Evolutionary conservation across 2,888 invertebrate genomes (phyloP), one percentile per base, ranked within the genome.

Genomic region (Tachystola acroxantha): DNA sequence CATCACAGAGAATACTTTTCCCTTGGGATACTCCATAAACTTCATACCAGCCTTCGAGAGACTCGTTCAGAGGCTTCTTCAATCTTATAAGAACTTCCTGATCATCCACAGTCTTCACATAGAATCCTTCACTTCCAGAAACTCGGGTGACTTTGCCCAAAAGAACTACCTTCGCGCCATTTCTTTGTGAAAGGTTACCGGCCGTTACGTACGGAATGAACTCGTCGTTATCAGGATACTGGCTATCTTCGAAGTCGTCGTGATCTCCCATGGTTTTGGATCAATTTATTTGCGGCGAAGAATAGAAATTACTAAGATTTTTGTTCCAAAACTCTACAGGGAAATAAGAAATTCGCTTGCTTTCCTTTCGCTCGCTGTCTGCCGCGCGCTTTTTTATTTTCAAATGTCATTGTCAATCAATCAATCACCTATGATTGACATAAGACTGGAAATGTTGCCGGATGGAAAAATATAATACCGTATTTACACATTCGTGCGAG

Each of bases 131-230:
- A 45, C 67, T 78, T 0, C 77, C 74, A 22, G 77, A 71, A 43
- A 85, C 81, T 64, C 74, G 80, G 1, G 78, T 79, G 32, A 87
- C 77, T 68, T 77, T 80, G 10, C 87, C 88, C 87, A 86, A 87
- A 24, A 87, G 49, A 2, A 71, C 57, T 0, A 88, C 70, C 74
- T 81, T 85, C 57, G 80, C 76, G 71, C 88, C 85, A 66, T 75
- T 81, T 58, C 75, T 76, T 45, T 80, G 79, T 10, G 71, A 50
- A 3, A 87, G 64, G 48, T 71, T 84, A 43, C 80, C 78, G 64
- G 76, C 84, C 7, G 84, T 84, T 41, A 85, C 82, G 42, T 85
- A 88, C 0, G 86, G 88, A 27, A 86, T 62, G 43, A 72, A 81
- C 43, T 86, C 87, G 40, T 87, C 82, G 52, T 84, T 82, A 45